A percentile compares a stretch with the other conserved stretches of the same genome.
These are phyloP conservation scores for Toxotes chatareus DNA, from an alignment of 2,113 vertebrate genomes.

Conservation along the genomic window DNA sequence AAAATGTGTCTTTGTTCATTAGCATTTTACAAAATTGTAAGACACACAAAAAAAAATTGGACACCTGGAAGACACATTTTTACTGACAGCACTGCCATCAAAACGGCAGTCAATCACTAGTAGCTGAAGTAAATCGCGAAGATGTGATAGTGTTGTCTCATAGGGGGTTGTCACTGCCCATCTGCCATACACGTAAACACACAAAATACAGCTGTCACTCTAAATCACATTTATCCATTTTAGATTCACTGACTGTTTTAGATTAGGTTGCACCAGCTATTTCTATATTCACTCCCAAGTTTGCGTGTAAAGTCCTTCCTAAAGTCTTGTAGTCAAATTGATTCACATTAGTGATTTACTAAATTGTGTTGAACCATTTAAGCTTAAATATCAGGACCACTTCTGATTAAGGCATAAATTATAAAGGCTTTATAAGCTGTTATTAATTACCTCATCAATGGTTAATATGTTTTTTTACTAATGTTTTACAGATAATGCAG, in stretches of 20 bases:
- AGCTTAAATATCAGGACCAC: too few species aligned
- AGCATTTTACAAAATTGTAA: not conserved
- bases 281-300: too few species aligned
- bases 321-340: too few species aligned
- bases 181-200: constrained; percentile 15
- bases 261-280: not conserved
- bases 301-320: too few species aligned
- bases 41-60: too few species aligned
- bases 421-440: too few species aligned
- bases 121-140: not conserved
- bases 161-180: not conserved
- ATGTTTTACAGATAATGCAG: too few species aligned
- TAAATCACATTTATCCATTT: constrained; percentile 20
- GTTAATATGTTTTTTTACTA: too few species aligned
- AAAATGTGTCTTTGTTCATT: not conserved
- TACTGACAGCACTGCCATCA: not conserved
- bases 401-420: too few species aligned
- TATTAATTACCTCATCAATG: too few species aligned
- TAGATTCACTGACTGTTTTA: not conserved
- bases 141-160: not conserved
- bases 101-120: not conserved
- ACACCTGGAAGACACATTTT: not conserved
- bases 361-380: too few species aligned
- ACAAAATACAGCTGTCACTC: constrained; percentile 13
- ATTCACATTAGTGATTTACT: too few species aligned